Conservation (phyloP, 2,797 vertebrate genomes). For the Spizella passerina region DNA sequence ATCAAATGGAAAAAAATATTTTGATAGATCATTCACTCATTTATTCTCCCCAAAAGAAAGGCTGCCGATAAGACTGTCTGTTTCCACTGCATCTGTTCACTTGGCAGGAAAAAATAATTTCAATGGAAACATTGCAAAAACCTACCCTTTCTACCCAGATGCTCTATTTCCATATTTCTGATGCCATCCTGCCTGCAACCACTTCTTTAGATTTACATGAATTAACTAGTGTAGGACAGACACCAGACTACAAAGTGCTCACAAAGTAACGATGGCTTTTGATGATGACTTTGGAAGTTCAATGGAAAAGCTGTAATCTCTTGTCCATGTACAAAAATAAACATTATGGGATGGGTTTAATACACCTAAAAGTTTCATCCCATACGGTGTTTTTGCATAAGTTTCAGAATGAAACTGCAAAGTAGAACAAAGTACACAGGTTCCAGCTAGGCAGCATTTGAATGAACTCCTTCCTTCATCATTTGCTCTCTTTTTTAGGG, state of each 20-base stretch:
- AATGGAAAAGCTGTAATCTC: not conserved
- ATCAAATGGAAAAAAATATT: conserved; percentile 11
- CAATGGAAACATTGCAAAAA: conserved; percentile 11
- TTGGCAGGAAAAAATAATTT: conserved; percentile 22
- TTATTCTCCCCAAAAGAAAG: conserved; percentile 39
- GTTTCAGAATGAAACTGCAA: not conserved
- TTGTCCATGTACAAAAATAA: not conserved
- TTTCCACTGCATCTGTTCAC: conserved; percentile 53
- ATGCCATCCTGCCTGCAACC: conserved; percentile 32
- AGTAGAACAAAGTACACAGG: not conserved
- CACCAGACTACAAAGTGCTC: not conserved
- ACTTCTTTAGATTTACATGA: conserved; percentile 25
- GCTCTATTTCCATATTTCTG: conserved; percentile 56
- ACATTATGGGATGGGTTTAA: not conserved
- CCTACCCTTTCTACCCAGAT: conserved; percentile 35
- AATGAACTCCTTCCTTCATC: not conserved
- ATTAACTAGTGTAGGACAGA: conserved; percentile 18
- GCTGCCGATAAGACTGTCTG: conserved; percentile 32
- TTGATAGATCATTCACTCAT: conserved; percentile 28
- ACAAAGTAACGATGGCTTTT: not conserved
- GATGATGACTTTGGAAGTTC: not conserved
- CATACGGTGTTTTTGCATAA: not conserved
- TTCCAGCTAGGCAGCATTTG: not conserved
- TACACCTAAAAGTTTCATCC: not conserved
- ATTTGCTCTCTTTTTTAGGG: not conserved